Base-by-base conservation (phyloP, 1,140 invertebrate species). In the Elysia chlorotica region DNA sequence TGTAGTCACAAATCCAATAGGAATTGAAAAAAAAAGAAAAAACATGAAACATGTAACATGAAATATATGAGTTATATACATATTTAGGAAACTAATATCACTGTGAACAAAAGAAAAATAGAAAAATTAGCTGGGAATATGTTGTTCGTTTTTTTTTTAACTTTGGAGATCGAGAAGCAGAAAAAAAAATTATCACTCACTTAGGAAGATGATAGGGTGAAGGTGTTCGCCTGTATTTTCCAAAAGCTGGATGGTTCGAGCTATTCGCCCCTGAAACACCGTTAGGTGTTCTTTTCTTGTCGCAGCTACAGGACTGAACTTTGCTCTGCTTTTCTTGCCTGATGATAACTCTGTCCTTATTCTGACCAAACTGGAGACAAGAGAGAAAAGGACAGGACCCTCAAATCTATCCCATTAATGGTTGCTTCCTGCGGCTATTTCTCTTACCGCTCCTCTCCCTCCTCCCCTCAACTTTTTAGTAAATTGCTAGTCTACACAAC, bases 181-280 rank as follows among this genome's bases (percentile, higher is more conserved):
- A 48, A 48, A 48, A 48, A 48, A 48, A 14, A 14, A 48, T 48
- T 48, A 14, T 48, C 25, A 71, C 56, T 1, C 57, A 71, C 69
- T 71, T 71, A 2, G 69, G 69, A n/a, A 71, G 30, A 33, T n/a
- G n/a, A n/a, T 71, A 71, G 4, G 69, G 59, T 19, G 69, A 71
- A 2, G 69, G 69, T 36, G 57, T 71, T 35, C 69, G 61, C 14
- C 69, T 33, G 59, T 71, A 71, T 48, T 71, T 71, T 33, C 69
- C 69, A 63, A 28, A 71, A 30, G 59, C 57, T 23, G 69, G 69
- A 63, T 71, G 69, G n/a, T 21, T 62, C 10, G 38, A 31, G 1
- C 6, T 36, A 2, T 53, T 63, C 4, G n/a, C n/a, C 2, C 2
- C n/a, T 2, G 21, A n/a, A 14, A 31, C 1, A 37, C n/a, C 56